A percentile compares a stretch with the other conserved stretches of the same genome.
Evolutionary conservation across 2,797 vertebrate species (phyloP).

Genomic region (Amblyopsis hoosieri): DNA sequence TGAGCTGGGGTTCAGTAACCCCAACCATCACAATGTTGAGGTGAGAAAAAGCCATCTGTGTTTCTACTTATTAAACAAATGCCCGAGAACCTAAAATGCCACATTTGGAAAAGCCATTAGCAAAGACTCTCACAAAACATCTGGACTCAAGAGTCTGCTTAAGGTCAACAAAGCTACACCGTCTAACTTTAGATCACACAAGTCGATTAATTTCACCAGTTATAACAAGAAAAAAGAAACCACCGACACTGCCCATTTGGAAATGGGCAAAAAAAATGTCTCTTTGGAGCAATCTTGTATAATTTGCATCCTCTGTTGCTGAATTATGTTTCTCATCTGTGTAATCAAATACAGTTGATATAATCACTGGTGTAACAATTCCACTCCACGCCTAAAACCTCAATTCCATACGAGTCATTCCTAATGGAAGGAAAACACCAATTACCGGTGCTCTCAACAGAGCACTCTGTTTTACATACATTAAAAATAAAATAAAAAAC

Average conservation of each 20-base stretch:
- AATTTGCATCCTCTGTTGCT: slow-evolving; percentile 48
- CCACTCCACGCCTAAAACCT: slow-evolving; percentile 40
- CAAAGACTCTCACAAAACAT: slow-evolving; percentile 39
- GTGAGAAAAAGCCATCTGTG: slow-evolving; percentile 62
- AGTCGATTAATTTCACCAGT: slow-evolving; percentile 25
- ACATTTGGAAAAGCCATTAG: slow-evolving; percentile 36
- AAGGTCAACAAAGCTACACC: slow-evolving; percentile 54
- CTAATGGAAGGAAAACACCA: slow-evolving; percentile 55
- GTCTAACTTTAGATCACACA: slow-evolving; percentile 9
- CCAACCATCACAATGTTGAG: slow-evolving; percentile 33
- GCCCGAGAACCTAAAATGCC: slow-evolving; percentile 16
- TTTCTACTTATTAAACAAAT: slow-evolving; percentile 42
- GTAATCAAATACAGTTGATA: slow-evolving; percentile 61
- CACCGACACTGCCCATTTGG: neutral
- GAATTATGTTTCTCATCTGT: slow-evolving; percentile 51
- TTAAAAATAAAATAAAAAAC: slow-evolving; percentile 14
- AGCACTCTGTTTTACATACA: slow-evolving; percentile 38
- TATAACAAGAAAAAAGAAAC: slow-evolving; percentile 20
- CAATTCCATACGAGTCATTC: slow-evolving; percentile 45
- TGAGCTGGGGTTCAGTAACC: neutral
- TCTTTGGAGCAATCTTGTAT: slow-evolving; percentile 40
- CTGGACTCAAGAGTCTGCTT: slow-evolving; percentile 55
- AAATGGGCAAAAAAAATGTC: slow-evolving; percentile 23
- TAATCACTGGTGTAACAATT: slow-evolving; percentile 46
- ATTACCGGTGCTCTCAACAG: slow-evolving; percentile 35